These are phyloP conservation scores for Harpalus rubripes DNA, from an alignment of 2,888 invertebrate species.

Conservation along the genomic window DNA sequence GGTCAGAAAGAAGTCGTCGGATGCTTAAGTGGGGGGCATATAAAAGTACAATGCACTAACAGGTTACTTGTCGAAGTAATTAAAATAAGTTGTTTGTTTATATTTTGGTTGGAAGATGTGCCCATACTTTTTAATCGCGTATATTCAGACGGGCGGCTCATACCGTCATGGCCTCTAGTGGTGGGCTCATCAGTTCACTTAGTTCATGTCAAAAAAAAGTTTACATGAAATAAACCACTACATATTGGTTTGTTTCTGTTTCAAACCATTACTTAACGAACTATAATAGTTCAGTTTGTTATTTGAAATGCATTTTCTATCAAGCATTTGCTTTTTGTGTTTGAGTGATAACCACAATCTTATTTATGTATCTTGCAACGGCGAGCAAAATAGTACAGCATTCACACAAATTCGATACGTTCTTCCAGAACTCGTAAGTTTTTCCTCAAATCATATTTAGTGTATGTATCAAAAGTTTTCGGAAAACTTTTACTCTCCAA, in stretches of 20 bases:
- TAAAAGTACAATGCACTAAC: neutral
- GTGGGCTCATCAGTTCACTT: neutral
- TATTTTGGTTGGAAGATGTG: neutral
- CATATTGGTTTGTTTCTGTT: slow-evolving; percentile 3
- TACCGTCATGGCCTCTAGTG: neutral
- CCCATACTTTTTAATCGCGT: neutral
- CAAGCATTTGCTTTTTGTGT: neutral
- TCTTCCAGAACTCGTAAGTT: neutral
- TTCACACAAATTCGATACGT: neutral
- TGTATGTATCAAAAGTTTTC: too few relatives aligned
- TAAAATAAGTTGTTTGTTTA: neutral
- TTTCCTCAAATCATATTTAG: neutral
- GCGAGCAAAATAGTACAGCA: neutral
- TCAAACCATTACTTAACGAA: neutral
- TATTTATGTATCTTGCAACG: neutral
- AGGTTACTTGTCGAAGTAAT: neutral
- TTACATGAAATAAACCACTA: neutral
- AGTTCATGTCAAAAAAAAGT: slow-evolving; percentile 3
- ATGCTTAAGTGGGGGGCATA: neutral
- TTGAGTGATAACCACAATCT: neutral
- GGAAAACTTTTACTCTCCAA: too few relatives aligned
- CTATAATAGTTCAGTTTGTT: neutral
- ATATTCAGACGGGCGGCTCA: neutral
- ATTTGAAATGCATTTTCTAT: neutral
- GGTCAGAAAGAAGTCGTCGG: neutral